Evolutionary conservation across 2,113 vertebrate species (phyloP), one percentile per base, ranked within the genome.

Genomic region (Cardinalis cardinalis): DNA sequence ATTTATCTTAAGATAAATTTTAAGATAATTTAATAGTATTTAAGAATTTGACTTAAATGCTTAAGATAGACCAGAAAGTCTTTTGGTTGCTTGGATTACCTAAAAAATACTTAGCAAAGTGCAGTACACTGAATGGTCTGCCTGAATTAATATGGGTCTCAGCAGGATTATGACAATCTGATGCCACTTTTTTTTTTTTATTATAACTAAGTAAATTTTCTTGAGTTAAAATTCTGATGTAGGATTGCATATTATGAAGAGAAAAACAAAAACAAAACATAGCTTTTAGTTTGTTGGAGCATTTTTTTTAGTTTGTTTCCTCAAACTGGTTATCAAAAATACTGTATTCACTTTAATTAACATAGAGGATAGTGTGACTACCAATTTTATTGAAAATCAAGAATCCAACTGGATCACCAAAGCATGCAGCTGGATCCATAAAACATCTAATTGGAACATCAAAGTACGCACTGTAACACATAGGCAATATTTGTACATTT

Each of bases 371-470:
- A 51, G 14, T 36, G 32, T 65, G 61, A 69, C 24, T 88, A 80
- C 16, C 29, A 86, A 40, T 87, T 92, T 88, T 78, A 65, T 15
- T 69, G 73, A 82, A 88, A 87, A 88, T 58, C 36, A 71, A 31
- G 63, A 92, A 81, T 84, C 64, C 61, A 91, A 91, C 68, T 89
- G 74, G 32, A 83, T 87, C 64, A 83, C 44, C 24, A 71, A 81
- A 93, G 8, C 23, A 32, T 93, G 84, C 94, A 94, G 83, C 94
- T 95, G 92, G 75, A 83, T 91, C 41, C 1, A 3, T 90, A 92
- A 95, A 95, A 93, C 92, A 87, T 59, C 84, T 86, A 41, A 80
- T 61, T 94, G 78, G 64, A 89, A 84, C 69, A 87, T 88, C 74
- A 85, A 80, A 93, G 32, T 91, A 49, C 3, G 0, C 32, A 66